Base-by-base conservation (phyloP, 2,888 invertebrate genomes). In the Dinocampus coccinellae region DNA sequence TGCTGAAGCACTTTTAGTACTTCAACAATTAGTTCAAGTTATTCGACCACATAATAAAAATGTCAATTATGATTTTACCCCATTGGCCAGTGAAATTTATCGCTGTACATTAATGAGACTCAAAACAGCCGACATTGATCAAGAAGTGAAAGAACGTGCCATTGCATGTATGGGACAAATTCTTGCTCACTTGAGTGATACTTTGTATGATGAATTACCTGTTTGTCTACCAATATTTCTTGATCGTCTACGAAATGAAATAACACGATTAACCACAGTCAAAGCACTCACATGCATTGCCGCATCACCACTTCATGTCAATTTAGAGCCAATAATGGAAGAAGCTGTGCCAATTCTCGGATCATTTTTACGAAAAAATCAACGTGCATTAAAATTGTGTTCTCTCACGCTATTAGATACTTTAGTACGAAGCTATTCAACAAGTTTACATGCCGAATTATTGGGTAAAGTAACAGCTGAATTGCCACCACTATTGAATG, bases 61-160 rank as follows among this genome's bases (percentile, higher is more conserved):
- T 74, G 88, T 90, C 2, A 90, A 90, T 52, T 91, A 94, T 79
- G 94, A 96, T 86, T 93, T 96, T 77, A 90, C 91, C 2, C 92
- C 93, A n/a, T 94, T 94, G 86, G 93, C 96, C 24, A 91, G 91
- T 13, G 92, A 93, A 70, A 92, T 95, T 85, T 98, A 98, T 88
- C 90, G 92, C 72, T 95, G 95, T 81, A 96, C 97, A 0, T 88
- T 97, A 78, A 91, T 93, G 73, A 92, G 97, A 72, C 90, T 99
- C 47, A 94, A 94, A 81, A 96, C 98, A 36, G 95, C 98, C 0
- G 99, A 99, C 86, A 97, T 99, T 84, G 99, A 99, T 89, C 99
- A 99, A 87, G 99, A 99, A 89, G 99, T 99, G 0, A 99, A 99
- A 88, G 99, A 99, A 85, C 92, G 97, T 26, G 98, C 99, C 10